Percentiles rank a stretch among this genome's conserved stretches.
Evolutionary conservation across 2,888 invertebrate genomes (phyloP).

Genomic region (Amphipyra tragopoginis): DNA sequence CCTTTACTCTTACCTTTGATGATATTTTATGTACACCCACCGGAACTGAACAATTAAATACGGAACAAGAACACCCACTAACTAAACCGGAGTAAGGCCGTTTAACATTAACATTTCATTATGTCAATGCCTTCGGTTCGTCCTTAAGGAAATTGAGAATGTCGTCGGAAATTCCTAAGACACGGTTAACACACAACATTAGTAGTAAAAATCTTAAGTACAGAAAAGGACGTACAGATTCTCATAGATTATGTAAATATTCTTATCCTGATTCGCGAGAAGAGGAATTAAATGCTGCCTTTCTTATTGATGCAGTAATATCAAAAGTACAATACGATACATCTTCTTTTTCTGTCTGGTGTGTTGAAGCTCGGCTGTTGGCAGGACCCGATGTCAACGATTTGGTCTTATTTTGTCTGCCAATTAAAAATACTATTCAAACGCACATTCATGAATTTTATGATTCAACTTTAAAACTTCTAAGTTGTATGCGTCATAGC

Average conservation of each 20-base stretch:
- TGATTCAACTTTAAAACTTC: too few species aligned
- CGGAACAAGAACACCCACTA: conserved; percentile 75
- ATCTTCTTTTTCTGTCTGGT: conserved; percentile 42
- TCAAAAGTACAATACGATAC: neutral
- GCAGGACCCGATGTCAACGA: neutral
- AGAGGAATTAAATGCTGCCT: conserved; percentile 1
- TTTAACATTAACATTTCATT: conserved; percentile 74
- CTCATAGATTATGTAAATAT: neutral
- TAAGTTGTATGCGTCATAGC: too few species aligned
- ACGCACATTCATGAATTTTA: neutral
- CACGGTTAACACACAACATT: neutral
- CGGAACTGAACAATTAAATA: conserved; percentile 72
- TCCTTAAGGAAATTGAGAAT: conserved; percentile 49
- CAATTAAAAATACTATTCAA: conserved; percentile 14
- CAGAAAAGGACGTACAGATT: neutral
- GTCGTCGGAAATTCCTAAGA: conserved; percentile 12
- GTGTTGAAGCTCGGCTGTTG: conserved; percentile 5
- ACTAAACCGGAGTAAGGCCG: conserved; percentile 80
- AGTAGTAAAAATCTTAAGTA: neutral
- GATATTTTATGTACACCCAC: conserved; percentile 77
- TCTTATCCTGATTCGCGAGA: neutral
- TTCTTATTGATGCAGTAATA: conserved; percentile 7
- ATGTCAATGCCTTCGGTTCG: conserved; percentile 52
- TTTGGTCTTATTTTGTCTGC: conserved; percentile 32
- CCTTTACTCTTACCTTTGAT: conserved; percentile 57